Percentiles rank a stretch among this genome's conserved stretches.
Evolutionary conservation across 2,888 invertebrate species (phyloP).

Genomic region (Mycalesis mineus): DNA sequence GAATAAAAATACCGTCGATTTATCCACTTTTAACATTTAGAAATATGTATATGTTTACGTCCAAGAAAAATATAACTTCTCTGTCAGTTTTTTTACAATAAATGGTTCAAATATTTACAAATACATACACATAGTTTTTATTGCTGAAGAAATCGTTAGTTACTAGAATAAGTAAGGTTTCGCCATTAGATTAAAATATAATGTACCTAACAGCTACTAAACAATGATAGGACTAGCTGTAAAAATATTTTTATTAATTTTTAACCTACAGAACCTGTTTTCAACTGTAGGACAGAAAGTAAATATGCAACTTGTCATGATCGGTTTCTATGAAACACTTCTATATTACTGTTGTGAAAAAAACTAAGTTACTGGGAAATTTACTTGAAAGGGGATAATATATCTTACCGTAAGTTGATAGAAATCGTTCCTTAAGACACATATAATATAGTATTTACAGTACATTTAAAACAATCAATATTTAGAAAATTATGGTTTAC

Average conservation of each 20-base stretch:
- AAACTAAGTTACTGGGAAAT: not conserved
- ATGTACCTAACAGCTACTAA: conserved; percentile 62
- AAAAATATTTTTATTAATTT: conserved; percentile 66
- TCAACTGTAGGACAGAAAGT: conserved; percentile 16
- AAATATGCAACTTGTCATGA: conserved; percentile 28
- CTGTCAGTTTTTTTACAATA: conserved; percentile 65
- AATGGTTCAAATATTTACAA: conserved; percentile 69
- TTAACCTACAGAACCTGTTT: conserved; percentile 47
- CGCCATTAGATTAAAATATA: conserved; percentile 59
- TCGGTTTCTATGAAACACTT: conserved; percentile 6
- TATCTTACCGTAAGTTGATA: conserved; percentile 22
- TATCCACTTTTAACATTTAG: conserved; percentile 45
- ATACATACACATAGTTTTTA: conserved; percentile 68
- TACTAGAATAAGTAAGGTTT: conserved; percentile 56
- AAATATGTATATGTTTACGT: conserved; percentile 57
- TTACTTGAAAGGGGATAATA: conserved; percentile 8
- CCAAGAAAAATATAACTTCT: conserved; percentile 74
- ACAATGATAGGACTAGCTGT: conserved; percentile 70
- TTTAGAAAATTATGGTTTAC: conserved; percentile 61
- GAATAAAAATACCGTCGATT: conserved; percentile 34
- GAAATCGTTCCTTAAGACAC: conserved; percentile 36
- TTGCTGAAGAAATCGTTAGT: conserved; percentile 72
- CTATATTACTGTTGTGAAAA: not conserved
- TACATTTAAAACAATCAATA: conserved; percentile 55
- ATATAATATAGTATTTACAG: conserved; percentile 60